Evolutionary conservation across 2,113 vertebrate species (phyloP), one percentile per base, ranked within the genome.

Genomic region (Heptranchias perlo): DNA sequence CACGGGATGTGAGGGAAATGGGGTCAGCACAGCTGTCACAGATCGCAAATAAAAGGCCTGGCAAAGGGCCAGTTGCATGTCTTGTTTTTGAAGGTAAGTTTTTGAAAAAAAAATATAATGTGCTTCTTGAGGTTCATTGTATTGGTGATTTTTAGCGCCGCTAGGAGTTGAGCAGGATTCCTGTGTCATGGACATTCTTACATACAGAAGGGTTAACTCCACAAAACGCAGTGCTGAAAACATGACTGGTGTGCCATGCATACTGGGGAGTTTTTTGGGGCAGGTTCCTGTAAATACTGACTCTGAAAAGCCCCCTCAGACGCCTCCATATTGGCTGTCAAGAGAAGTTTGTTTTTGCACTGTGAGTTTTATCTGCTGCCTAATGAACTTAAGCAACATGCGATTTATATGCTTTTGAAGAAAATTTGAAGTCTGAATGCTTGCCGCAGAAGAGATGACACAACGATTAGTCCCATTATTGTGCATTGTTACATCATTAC

Each of bases 211-310:
- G 54, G 54, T 92, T 92, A 92, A 92, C 52, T 91, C 52, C 13
- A 14, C 28, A 58, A 91, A 52, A 3, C 31, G 35, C 87, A 61
- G 54, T 31, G n/a, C n/a, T 61, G 87, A 92, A 92, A 92, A 31
- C 31, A 18, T 92, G 31, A 47, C 4, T 47, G 16, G 78, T 58
- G 87, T 61, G 87, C 54, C 87, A 39, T n/a, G 31, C 54, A 5
- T 58, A 16, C 31, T 58, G 87, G 87, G 87, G 87, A 92, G 54
- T 61, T 92, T n/a, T 92, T 92, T n/a, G 87, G 87, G 61, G 16
- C 87, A 6, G 31, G 35, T 61, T 61, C 54, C 52, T 92, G 87
- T 92, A 92, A 92, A 92, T 5, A 31, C 87, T 31, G 18, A 61
- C 87, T n/a, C 87, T 58, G 47, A 49, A 31, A 91, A 91, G 52